Percentiles rank a stretch among this genome's conserved stretches.
Evolutionary conservation across 1,140 invertebrate species (phyloP).

Genomic region (Scaptomyza pallida): DNA sequence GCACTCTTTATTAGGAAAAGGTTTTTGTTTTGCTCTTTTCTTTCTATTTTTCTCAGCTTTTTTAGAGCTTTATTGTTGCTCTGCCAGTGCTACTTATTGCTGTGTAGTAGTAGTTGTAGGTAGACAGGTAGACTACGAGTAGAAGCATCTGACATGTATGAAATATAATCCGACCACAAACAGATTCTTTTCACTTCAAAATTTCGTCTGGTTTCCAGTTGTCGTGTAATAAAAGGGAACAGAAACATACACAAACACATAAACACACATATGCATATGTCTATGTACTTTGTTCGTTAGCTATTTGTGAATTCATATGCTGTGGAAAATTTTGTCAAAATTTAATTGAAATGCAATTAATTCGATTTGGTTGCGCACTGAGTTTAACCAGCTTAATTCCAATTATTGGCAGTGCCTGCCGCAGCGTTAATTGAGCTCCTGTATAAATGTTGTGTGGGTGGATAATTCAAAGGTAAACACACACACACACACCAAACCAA

Average conservation of each 20-base stretch:
- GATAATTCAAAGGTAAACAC: slow-evolving; percentile 8
- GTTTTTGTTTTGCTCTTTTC: too few species aligned
- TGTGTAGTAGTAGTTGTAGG: too few species aligned
- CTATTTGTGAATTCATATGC: not conserved
- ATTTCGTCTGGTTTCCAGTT: not conserved
- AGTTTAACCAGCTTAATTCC: slow-evolving; percentile 22
- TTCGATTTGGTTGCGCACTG: slow-evolving; percentile 16
- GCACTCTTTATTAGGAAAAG: too few species aligned
- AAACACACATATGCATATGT: not conserved
- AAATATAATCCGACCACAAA: not conserved
- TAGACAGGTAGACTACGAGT: not conserved
- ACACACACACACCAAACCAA: slow-evolving; percentile 6
- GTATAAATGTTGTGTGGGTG: slow-evolving; percentile 23
- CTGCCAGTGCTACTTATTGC: not conserved
- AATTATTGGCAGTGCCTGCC: slow-evolving; percentile 28
- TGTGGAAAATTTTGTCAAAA: slow-evolving; percentile 3
- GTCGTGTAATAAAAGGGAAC: not conserved
- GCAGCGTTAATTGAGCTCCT: slow-evolving; percentile 28
- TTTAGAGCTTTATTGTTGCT: too few species aligned
- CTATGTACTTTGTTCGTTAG: not conserved
- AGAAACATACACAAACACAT: too few species aligned
- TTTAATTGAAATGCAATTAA: slow-evolving; percentile 18
- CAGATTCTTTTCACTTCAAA: not conserved
- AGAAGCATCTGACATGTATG: not conserved
- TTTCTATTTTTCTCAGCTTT: too few species aligned